Percentiles rank a stretch among this genome's conserved stretches.
phyloP scores from a whole-genome alignment of 2,797 vertebrate species.

The Rhadinocentrus ornatus region DNA sequence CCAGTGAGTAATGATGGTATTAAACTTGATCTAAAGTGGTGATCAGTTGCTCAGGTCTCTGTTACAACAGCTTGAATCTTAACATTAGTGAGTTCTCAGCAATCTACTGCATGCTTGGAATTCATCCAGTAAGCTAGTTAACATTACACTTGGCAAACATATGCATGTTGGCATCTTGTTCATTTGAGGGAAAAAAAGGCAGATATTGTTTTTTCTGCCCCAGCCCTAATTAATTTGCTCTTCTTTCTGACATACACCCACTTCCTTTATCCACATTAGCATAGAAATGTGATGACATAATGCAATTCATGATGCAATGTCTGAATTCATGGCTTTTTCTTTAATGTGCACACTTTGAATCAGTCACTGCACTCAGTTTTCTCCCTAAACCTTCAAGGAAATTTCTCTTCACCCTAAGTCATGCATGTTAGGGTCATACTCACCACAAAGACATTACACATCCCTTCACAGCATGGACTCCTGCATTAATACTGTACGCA shows the following conservation, averaged over 20 bases:
- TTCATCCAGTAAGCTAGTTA: not conserved
- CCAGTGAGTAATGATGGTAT: not conserved
- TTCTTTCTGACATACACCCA: constrained; percentile 24
- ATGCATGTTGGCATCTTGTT: not conserved
- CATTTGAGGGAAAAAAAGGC: constrained; percentile 4
- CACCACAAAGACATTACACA: constrained; percentile 17
- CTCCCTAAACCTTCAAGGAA: constrained; percentile 39
- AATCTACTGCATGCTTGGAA: not conserved
- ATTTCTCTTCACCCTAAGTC: constrained; percentile 27
- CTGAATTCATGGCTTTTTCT: constrained; percentile 51
- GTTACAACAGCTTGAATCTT: too few relatives aligned
- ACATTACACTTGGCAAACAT: not conserved
- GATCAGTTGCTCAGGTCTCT: not conserved
- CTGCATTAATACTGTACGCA: constrained; percentile 13
- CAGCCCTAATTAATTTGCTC: constrained; percentile 10
- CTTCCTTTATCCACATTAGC: constrained; percentile 45
- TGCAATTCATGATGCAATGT: constrained; percentile 25
- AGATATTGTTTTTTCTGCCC: constrained; percentile 9
- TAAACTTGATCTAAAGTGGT: not conserved
- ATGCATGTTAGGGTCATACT: constrained; percentile 13
- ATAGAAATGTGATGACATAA: constrained; percentile 57
- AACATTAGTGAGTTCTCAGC: not conserved
- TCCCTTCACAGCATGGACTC: constrained; percentile 1
- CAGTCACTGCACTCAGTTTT: constrained; percentile 24
- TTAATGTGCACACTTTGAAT: constrained; percentile 56